These are phyloP conservation scores for Sinohyriopsis cumingii DNA, from an alignment of 2,888 invertebrate genomes.

Conservation along the genomic window DNA sequence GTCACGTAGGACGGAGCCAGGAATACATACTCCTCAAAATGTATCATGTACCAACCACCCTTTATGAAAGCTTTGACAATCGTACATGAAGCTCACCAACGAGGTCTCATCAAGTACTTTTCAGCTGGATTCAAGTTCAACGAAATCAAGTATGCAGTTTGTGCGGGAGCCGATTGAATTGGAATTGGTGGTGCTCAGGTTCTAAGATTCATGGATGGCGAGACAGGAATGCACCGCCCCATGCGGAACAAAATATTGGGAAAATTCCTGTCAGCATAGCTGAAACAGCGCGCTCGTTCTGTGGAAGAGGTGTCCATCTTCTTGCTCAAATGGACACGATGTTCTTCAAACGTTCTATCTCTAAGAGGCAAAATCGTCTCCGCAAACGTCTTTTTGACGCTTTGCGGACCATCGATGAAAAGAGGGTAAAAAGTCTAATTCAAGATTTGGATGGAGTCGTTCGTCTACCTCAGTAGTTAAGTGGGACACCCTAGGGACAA, in stretches of 20 bases:
- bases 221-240: constrained; percentile 29
- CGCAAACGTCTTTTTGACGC: constrained; percentile 18
- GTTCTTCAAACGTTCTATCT: constrained; percentile 31
- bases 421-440: constrained; percentile 1
- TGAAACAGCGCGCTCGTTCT: constrained; percentile 16
- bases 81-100: constrained; percentile 32
- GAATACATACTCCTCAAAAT: constrained; percentile 27
- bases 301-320: constrained; percentile 26
- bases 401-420: constrained; percentile 10
- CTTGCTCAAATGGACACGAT: constrained; percentile 36
- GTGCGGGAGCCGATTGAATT: constrained; percentile 48
- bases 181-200: constrained; percentile 54
- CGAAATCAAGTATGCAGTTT: constrained; percentile 49
- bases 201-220: constrained; percentile 25
- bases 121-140: constrained; percentile 54
- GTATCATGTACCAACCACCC: constrained; percentile 34
- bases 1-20: constrained; percentile 38
- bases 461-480: constrained; percentile 18
- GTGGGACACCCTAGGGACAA: too few relatives aligned
- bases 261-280: constrained; percentile 22
- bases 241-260: constrained; percentile 33
- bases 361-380: constrained; percentile 14
- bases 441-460: constrained; percentile 20
- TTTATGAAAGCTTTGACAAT: constrained; percentile 28
- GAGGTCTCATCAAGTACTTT: constrained; percentile 34